These are phyloP conservation scores for Taurulus bubalis DNA, from an alignment of 2,113 vertebrate species.

Conservation along the genomic window DNA sequence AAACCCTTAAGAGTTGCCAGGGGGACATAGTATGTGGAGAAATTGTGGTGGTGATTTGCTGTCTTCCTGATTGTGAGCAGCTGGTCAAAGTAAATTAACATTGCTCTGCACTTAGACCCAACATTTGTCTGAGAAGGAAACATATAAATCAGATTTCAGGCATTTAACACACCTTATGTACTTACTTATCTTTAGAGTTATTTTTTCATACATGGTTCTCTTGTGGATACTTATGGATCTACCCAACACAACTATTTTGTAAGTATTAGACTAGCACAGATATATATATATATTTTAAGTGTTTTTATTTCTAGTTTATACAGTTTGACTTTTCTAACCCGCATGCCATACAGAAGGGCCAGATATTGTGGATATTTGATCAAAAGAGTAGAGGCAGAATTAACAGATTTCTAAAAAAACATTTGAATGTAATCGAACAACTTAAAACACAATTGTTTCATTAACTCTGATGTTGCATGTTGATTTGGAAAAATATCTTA, in stretches of 20 bases:
- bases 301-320: slow-evolving; percentile 18
- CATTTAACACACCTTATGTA: slow-evolving; percentile 24
- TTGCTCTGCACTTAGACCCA: slow-evolving; percentile 59
- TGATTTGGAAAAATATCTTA: neutral
- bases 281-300: slow-evolving; percentile 23
- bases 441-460: neutral
- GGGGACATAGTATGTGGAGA: slow-evolving; percentile 66
- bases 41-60: slow-evolving; percentile 68
- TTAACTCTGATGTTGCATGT: neutral
- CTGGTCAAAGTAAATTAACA: slow-evolving; percentile 72
- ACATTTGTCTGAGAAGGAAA: slow-evolving; percentile 57
- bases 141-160: slow-evolving; percentile 28
- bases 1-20: slow-evolving; percentile 70
- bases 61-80: slow-evolving; percentile 74
- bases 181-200: slow-evolving; percentile 32
- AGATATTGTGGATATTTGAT: neutral
- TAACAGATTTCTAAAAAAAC: slow-evolving; percentile 1
- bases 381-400: slow-evolving; percentile 4
- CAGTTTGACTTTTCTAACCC: slow-evolving; percentile 16
- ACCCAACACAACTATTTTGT: slow-evolving; percentile 65
- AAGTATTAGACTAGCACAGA: slow-evolving; percentile 60
- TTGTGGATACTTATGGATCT: slow-evolving; percentile 67
- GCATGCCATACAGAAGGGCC: slow-evolving; percentile 10
- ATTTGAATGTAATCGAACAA: slow-evolving; percentile 8
- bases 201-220: slow-evolving; percentile 38